Evolutionary conservation across 2,888 invertebrate genomes (phyloP).

Genomic region (Agonopterix heracliana): DNA sequence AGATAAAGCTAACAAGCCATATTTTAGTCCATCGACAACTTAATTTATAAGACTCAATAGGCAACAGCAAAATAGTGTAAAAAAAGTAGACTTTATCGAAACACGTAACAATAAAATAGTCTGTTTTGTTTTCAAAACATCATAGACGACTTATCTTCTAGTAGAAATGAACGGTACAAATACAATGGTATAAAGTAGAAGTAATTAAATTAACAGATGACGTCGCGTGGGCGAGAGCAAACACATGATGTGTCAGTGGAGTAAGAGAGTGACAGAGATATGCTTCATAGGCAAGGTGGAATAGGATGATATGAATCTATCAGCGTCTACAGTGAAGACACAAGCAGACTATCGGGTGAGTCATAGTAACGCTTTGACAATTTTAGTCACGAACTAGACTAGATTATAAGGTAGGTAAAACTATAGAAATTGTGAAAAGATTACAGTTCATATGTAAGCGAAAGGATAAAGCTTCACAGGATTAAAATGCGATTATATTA

Average conservation of each 20-base stretch:
- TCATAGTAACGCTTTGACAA: constrained; percentile 37
- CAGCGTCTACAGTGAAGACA: constrained; percentile 24
- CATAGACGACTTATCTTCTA: neutral
- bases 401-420: no score
- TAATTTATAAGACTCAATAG: no score
- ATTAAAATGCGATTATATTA: no score
- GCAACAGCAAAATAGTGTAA: no score
- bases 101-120: neutral
- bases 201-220: constrained; percentile 66
- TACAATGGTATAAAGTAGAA: constrained; percentile 34
- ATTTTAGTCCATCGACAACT: no score
- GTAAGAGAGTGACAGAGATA: constrained; percentile 46
- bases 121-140: neutral
- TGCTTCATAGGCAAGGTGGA: constrained; percentile 31
- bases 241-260: constrained; percentile 36
- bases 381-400: constrained; percentile 31
- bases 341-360: constrained; percentile 33
- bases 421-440: no score
- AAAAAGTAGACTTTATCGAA: neutral
- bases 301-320: constrained; percentile 48
- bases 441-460: no score
- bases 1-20: no score
- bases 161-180: constrained; percentile 15
- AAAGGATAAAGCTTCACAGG: no score
- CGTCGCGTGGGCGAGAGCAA: constrained; percentile 44